Conservation (phyloP, 2,888 invertebrate genomes). For the Drosophila merina region DNA sequence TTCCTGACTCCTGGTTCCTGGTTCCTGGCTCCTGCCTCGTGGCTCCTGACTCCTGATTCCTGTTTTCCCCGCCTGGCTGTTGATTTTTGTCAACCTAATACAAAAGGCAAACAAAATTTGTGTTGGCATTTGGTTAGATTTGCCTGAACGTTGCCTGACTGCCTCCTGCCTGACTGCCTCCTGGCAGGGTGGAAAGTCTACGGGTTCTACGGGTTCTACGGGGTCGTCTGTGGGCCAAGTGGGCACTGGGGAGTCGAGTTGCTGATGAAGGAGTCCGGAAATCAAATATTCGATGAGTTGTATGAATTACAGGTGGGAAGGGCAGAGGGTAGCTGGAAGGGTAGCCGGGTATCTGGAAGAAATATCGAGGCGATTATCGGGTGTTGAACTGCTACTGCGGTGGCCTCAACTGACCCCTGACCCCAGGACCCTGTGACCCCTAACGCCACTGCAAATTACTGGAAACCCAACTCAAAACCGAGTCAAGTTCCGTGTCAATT, state of each 20-base stretch:
- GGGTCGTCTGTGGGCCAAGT: slow-evolving; percentile 27
- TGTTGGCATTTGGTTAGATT: slow-evolving; percentile 75
- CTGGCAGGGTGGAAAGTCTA: slow-evolving; percentile 1
- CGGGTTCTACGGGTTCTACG: neutral
- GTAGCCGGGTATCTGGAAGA: neutral
- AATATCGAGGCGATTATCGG: slow-evolving; percentile 25
- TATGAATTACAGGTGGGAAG: slow-evolving; percentile 28
- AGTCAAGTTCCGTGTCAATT: neutral
- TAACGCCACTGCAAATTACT: neutral
- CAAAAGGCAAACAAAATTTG: slow-evolving; percentile 76
- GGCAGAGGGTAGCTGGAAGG: neutral
- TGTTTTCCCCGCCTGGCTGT: slow-evolving; percentile 48
- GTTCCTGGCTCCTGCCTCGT: no score
- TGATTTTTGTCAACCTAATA: slow-evolving; percentile 77
- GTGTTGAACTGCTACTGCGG: neutral
- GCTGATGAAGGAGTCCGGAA: slow-evolving; percentile 35
- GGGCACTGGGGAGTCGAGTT: slow-evolving; percentile 34
- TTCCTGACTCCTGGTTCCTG: neutral
- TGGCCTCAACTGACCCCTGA: neutral
- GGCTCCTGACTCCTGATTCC: slow-evolving; percentile 5
- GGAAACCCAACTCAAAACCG: neutral
- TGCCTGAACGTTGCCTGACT: slow-evolving; percentile 3
- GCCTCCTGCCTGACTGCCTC: no score
- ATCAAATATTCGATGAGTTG: slow-evolving; percentile 43
- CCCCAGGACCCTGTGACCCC: neutral